A percentile compares a stretch with the other conserved stretches of the same genome.
Evolutionary conservation across 2,888 invertebrate species (phyloP).

Genomic region (Agonopterix arenella): DNA sequence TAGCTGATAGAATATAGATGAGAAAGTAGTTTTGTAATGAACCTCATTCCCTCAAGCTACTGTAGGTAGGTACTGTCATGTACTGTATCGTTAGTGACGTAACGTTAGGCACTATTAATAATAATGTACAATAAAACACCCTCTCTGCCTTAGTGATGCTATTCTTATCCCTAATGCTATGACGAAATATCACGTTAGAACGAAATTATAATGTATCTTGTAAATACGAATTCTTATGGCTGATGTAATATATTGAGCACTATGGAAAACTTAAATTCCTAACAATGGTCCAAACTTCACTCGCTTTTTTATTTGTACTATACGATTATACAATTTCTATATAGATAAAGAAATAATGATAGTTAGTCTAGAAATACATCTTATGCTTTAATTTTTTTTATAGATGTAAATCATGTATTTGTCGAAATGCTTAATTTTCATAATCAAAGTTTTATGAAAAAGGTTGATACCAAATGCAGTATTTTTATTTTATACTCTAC

Average conservation of each 20-base stretch:
- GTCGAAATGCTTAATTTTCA: constrained; percentile 72
- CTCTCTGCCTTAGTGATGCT: constrained; percentile 73
- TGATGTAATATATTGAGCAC: constrained; percentile 65
- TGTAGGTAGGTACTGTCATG: no score
- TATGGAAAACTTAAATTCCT: constrained; percentile 73
- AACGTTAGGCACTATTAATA: constrained; percentile 54
- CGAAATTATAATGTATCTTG: constrained; percentile 55
- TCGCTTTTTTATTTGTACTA: constrained; percentile 74
- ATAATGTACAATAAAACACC: constrained; percentile 71
- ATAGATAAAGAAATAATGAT: constrained; percentile 60
- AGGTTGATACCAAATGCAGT: constrained; percentile 75
- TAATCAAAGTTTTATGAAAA: constrained; percentile 68
- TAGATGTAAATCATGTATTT: constrained; percentile 69
- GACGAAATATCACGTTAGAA: constrained; percentile 55
- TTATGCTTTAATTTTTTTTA: constrained; percentile 71
- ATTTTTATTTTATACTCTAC: constrained; percentile 75
- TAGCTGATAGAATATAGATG: constrained; percentile 37
- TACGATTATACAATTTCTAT: constrained; percentile 72
- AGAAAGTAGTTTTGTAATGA: constrained; percentile 26
- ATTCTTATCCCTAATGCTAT: constrained; percentile 65
- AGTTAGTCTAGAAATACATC: constrained; percentile 60
- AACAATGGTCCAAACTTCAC: constrained; percentile 76
- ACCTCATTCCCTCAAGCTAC: constrained; percentile 32
- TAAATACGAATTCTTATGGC: constrained; percentile 66
- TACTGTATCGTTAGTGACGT: constrained; percentile 41